Evolutionary conservation across 2,797 vertebrate genomes (phyloP).

Genomic region (Haliaeetus albicilla): DNA sequence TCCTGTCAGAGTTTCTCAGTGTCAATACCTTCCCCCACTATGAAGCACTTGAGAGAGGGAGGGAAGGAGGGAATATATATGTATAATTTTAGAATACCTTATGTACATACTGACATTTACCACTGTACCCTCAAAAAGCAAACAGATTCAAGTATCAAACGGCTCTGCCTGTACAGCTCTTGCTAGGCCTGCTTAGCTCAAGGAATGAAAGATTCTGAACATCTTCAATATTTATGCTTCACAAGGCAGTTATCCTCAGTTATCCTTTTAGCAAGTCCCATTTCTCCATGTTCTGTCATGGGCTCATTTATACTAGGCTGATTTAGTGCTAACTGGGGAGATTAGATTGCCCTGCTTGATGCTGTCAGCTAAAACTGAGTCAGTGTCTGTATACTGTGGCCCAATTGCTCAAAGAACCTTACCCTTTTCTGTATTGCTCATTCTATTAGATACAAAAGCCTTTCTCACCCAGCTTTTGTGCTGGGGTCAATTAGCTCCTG

Average conservation of each 20-base stretch:
- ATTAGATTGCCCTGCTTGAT: conserved; percentile 64
- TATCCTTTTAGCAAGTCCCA: conserved; percentile 66
- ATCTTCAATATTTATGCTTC: conserved; percentile 49
- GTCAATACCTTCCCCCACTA: background rate
- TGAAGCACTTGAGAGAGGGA: background rate
- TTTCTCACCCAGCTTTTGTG: conserved; percentile 65
- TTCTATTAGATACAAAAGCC: conserved; percentile 70
- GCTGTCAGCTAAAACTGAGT: conserved; percentile 64
- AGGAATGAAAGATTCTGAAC: conserved; percentile 22
- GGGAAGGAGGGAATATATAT: background rate
- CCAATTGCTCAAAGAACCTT: conserved; percentile 59
- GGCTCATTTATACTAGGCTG: conserved; percentile 54
- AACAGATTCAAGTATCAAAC: background rate
- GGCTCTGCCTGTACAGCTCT: background rate
- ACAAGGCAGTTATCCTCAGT: conserved; percentile 63
- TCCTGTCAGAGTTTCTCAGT: background rate
- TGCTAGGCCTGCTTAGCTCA: background rate
- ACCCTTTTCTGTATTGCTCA: conserved; percentile 65
- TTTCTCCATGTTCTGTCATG: conserved; percentile 65
- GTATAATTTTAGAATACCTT: background rate
- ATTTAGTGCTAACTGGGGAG: conserved; percentile 68
- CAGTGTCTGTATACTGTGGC: conserved; percentile 55
- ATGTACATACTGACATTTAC: background rate
- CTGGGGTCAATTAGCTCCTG: conserved; percentile 63
- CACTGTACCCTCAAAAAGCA: background rate